Conservation (phyloP, 1,140 invertebrate genomes). For the Solen grandis region DNA sequence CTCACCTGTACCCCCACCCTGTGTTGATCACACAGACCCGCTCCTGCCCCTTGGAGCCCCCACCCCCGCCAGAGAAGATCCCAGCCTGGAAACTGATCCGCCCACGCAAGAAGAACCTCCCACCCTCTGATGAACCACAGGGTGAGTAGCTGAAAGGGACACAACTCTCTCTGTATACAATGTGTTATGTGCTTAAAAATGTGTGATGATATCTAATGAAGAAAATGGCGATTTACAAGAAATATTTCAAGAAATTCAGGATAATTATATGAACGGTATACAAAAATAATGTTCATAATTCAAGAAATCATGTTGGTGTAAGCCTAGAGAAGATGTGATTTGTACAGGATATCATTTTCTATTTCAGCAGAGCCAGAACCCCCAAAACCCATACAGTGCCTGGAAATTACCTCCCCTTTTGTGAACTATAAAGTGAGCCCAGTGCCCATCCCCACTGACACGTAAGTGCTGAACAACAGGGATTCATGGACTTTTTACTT, state of each 20-base stretch:
- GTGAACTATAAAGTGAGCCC: conserved; percentile 79
- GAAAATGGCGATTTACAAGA: too few species aligned
- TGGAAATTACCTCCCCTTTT: conserved; percentile 79
- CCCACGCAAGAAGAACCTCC: conserved; percentile 77
- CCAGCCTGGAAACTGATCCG: conserved; percentile 81
- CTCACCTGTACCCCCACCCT: conserved; percentile 79
- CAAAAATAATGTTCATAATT: too few species aligned
- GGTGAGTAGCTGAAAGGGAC: conserved; percentile 63
- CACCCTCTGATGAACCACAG: conserved; percentile 78
- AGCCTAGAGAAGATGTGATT: too few species aligned
- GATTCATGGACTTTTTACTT: too few species aligned
- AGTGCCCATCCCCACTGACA: conserved; percentile 77
- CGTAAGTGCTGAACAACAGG: too few species aligned
- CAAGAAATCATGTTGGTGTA: too few species aligned
- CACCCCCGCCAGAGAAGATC: conserved; percentile 76
- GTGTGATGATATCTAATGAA: too few species aligned
- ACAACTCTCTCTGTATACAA: background rate
- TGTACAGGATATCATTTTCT: too few species aligned
- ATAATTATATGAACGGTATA: too few species aligned
- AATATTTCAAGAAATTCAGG: too few species aligned
- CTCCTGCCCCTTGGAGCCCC: conserved; percentile 78
- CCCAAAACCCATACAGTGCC: conserved; percentile 77
- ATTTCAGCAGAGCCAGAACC: conserved; percentile 68
- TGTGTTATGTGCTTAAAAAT: too few species aligned
- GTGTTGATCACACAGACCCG: conserved; percentile 79